These are phyloP conservation scores for Tachycineta bicolor DNA, from an alignment of 2,113 vertebrate species.

Conservation along the genomic window DNA sequence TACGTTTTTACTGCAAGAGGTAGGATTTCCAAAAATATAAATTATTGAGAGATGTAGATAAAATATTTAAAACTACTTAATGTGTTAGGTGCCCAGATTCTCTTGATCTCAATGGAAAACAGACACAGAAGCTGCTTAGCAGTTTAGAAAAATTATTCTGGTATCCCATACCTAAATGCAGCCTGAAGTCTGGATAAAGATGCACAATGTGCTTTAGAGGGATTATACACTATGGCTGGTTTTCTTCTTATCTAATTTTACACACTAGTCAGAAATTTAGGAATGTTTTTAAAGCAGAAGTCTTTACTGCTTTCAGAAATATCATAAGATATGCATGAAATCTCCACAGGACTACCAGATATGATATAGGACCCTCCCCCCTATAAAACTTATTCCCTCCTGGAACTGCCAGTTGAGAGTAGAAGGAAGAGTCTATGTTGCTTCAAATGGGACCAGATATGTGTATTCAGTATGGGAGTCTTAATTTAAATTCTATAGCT, in stretches of 20 bases:
- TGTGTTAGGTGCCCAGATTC: slow-evolving; percentile 21
- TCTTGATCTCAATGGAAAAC: slow-evolving; percentile 45
- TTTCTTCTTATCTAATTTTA: background rate
- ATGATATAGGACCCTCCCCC: background rate
- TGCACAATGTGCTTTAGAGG: background rate
- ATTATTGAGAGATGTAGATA: slow-evolving; percentile 59
- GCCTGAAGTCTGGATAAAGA: background rate
- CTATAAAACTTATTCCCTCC: background rate
- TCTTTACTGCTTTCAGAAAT: background rate
- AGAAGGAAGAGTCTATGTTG: background rate
- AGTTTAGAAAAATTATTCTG: slow-evolving; percentile 29
- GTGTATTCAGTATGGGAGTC: background rate
- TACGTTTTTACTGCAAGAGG: slow-evolving; percentile 33
- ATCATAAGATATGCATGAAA: background rate
- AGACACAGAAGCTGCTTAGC: slow-evolving; percentile 24
- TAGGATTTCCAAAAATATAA: slow-evolving; percentile 59
- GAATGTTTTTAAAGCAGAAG: background rate
- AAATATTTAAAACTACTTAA: slow-evolving; percentile 66
- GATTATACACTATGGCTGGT: background rate
- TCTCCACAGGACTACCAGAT: background rate
- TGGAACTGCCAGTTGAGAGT: background rate
- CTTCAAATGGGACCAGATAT: background rate
- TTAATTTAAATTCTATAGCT: background rate
- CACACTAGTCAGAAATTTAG: background rate
- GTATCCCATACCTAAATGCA: background rate